Evolutionary conservation across 2,797 vertebrate species (phyloP), one percentile per base, ranked within the genome.

Genomic region (Microchirus variegatus): DNA sequence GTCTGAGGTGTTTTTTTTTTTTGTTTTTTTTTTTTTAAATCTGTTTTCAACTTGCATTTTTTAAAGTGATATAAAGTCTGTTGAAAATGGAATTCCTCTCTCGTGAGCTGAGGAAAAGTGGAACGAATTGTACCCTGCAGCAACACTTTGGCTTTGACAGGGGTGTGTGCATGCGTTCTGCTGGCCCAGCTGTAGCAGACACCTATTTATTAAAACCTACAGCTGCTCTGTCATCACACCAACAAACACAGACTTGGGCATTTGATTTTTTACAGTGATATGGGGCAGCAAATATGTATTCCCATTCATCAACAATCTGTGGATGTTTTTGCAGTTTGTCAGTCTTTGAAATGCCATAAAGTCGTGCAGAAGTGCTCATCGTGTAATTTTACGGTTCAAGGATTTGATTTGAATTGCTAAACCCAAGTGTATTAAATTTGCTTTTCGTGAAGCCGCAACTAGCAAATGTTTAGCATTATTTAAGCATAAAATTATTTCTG

Each of bases 41-140:
- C 80, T 42, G 54, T 63, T 83, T 82, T 83, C 59, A 78, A 67
- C 77, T 75, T 75, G 67, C 65, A 74, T 77, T 81, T 83, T 73
- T 54, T 16, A 69, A 31, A 74, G 59, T 68, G 78, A 77, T 74
- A 60, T 46, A 62, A 74, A 82, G 59, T 86, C 67, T 82, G 61
- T 86, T 81, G 76, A 74, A 88, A 88, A 80, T 85, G 67, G 74
- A 70, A 71, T 76, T 73, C 73, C 56, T 54, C 83, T 90, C 85
- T 85, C 81, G 78, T 70, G 77, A 86, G 89, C 78, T 60, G 66
- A 72, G 79, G 74, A 64, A 85, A 92, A 92, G 81, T 91, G 78
- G 91, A 92, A 80, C 90, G 55, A 86, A 85, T 88, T 77, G 72
- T 77, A 69, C 82, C 90, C 85, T 87, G 87, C 83, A 88, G 91